A percentile compares a stretch with the other conserved stretches of the same genome.
phyloP scores from a whole-genome alignment of 1,140 invertebrate genomes.

The Danaus plexippus region DNA sequence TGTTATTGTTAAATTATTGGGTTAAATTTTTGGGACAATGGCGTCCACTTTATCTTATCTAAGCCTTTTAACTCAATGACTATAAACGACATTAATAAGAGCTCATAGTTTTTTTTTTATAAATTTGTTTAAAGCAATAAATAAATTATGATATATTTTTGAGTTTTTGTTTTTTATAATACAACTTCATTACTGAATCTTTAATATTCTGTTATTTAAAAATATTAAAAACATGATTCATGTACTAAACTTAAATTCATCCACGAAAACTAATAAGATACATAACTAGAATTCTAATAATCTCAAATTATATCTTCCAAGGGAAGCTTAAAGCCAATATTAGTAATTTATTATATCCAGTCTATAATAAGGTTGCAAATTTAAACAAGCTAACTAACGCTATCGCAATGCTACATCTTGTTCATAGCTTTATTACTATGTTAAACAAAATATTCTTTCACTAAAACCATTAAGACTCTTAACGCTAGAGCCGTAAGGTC shows the following conservation, averaged over 20 bases:
- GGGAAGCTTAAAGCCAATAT: constrained; percentile 1
- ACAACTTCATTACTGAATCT: too few relatives aligned
- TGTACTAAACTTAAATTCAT: neutral
- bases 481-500: too few relatives aligned
- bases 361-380: constrained; percentile 15
- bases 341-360: constrained; percentile 16
- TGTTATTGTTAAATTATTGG: constrained; percentile 32
- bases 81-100: too few relatives aligned
- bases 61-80: constrained; percentile 24
- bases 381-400: constrained; percentile 15
- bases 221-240: too few relatives aligned
- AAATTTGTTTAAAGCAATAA: too few relatives aligned
- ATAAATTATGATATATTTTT: too few relatives aligned
- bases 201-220: too few relatives aligned
- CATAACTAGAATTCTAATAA: neutral
- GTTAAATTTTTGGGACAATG: constrained; percentile 19
- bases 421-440: constrained; percentile 19
- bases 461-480: too few relatives aligned
- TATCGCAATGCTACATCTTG: constrained; percentile 20
- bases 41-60: constrained; percentile 28
- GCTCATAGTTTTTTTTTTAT: too few relatives aligned
- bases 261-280: constrained; percentile 7
- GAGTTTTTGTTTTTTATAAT: too few relatives aligned
- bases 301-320: too few relatives aligned
- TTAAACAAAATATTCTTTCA: constrained; percentile 7